Evolutionary conservation across 1,140 invertebrate genomes (phyloP), one percentile per base, ranked within the genome.

Genomic region (Muscidifurax raptorellus): DNA sequence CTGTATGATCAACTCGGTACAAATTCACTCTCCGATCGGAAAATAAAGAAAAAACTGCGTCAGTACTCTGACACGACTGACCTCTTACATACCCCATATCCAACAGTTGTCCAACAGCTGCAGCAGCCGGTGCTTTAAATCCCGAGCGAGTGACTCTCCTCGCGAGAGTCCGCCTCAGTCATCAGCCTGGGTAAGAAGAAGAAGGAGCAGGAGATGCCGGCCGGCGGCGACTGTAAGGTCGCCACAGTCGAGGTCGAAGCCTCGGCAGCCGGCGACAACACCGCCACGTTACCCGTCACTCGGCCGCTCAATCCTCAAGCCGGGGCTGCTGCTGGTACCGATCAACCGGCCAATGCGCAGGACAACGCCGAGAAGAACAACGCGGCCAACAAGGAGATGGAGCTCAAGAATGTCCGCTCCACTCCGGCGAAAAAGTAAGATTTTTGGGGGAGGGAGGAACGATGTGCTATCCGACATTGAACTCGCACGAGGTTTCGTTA

Each of bases 381-480:
- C 90, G 95, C 95, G 64, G 95, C 96, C 86, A 97, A 97, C 94
- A 97, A 97, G 94, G 96, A 97, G 91, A 96, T 97, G 96, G 96
- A 97, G 91, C 94, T 97, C 64, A 97, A 96, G 94, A 96, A 96
- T 90, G 96, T 96, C 66, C 95, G 96, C 91, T 96, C 96, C 83
- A 96, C 96, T 87, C 96, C 96, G 64, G 95, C 96, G 86, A 96
- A 96, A 94, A 97, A 96, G 96, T 97, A 95, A 92, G 92, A 18
- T 71, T 32, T 59, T n/a, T 3, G n/a, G 36, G 7, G 36, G 36
- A 40, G 36, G 36, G 36, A 32, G 6, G n/a, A n/a, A n/a, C n/a
- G n/a, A n/a, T n/a, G n/a, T n/a, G n/a, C n/a, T n/a, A n/a, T n/a
- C n/a, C n/a, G n/a, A n/a, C n/a, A n/a, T n/a, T n/a, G n/a, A n/a